phyloP scores from a whole-genome alignment of 1,140 invertebrate species.

The Megalopta genalis region DNA sequence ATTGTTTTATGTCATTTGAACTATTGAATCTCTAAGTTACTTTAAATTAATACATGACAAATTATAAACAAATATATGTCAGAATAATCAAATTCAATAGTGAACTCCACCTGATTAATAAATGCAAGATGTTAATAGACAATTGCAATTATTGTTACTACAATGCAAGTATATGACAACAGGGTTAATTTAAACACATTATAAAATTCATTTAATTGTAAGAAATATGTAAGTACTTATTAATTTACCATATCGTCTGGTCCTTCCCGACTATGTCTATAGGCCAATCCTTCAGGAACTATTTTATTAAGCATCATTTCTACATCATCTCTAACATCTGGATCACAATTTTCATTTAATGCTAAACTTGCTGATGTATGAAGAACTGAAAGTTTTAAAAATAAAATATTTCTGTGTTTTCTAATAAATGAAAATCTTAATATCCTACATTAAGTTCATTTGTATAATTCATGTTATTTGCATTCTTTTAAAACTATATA shows the following conservation, averaged over 20 bases:
- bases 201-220: neutral
- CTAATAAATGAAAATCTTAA: neutral
- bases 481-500: too few relatives aligned
- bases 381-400: slow-evolving; percentile 88
- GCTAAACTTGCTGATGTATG: slow-evolving; percentile 98
- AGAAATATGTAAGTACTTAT: neutral
- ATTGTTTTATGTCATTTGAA: too few relatives aligned
- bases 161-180: too few relatives aligned
- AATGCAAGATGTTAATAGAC: too few relatives aligned
- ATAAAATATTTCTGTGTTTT: neutral
- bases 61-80: too few relatives aligned
- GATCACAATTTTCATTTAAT: slow-evolving; percentile 98
- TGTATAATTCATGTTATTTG: neutral
- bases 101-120: too few relatives aligned
- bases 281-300: slow-evolving; percentile 96
- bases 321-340: slow-evolving; percentile 97
- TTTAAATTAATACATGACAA: too few relatives aligned
- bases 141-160: too few relatives aligned
- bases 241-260: slow-evolving; percentile 97
- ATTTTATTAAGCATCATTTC: slow-evolving; percentile 99
- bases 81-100: too few relatives aligned
- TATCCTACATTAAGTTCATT: neutral
- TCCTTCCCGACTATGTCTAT: slow-evolving; percentile 97
- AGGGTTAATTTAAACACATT: neutral
- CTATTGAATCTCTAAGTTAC: too few relatives aligned